Base-by-base conservation (phyloP, 92 coral and sea anemone genomes). In the Galaxea fascicularis region DNA sequence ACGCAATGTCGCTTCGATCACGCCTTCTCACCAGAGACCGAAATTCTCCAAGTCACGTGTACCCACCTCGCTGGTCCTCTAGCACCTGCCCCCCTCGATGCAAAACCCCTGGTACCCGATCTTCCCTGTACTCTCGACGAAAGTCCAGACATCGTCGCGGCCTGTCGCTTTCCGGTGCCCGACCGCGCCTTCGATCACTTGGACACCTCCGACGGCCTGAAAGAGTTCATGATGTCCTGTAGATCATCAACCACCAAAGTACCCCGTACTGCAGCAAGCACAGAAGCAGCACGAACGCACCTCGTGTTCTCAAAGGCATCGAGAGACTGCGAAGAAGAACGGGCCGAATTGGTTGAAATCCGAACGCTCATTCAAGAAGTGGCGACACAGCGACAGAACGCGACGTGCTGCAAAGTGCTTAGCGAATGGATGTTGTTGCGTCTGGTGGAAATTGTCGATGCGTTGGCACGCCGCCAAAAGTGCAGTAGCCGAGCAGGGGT, bases 11-110 rank as follows among this genome's bases (percentile, higher is more conserved):
- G 76, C 1, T 71, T 44, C 25, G 76, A 71, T 24, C 56, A 71
- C 14, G 76, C 76, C 15, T 71, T 71, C 21, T n/a, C 76, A 10
- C 56, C 76, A 20, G 76, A 71, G 35, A 20, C 54, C 16, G 76
- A 71, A 41, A 49, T 44, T 54, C 35, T 71, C 20, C 20, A 11
- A 15, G 17, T 45, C 30, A 4, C 28, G 10, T 71, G 76, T 26
- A 20, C 16, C 2, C 76, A 71, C 29, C 35, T 44, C 17, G 28
- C 76, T 9, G 16, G 28, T 13, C 10, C 54, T 3, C 20, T 71
- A 30, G 76, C 76, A 1, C 76, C 76, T 15, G 4, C 8, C 18
- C 56, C 56, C 1, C 56, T 58, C 5, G 29, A 71, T 14, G 16
- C 58, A 25, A 30, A 4, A 24, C 27, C 5, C 7, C 21, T 21